phyloP scores from a whole-genome alignment of 1,140 invertebrate genomes.

The Heterodera schachtii region DNA sequence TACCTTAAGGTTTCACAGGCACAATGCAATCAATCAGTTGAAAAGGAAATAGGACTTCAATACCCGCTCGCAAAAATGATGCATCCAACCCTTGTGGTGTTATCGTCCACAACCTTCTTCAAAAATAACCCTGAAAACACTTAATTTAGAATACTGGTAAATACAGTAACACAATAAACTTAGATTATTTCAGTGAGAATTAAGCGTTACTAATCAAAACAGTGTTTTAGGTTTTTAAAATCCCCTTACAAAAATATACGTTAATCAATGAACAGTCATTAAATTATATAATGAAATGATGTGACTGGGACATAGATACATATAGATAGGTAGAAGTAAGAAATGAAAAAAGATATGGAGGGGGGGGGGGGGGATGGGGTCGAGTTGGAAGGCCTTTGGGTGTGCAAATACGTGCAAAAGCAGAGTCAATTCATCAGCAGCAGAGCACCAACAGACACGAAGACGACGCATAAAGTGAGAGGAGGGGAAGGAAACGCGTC shows the following conservation, averaged over 20 bases:
- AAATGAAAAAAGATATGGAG: background rate
- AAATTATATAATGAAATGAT: background rate
- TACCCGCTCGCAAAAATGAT: constrained; percentile 2
- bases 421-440: background rate
- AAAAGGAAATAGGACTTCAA: background rate
- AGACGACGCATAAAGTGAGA: background rate
- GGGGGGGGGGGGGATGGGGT: no score
- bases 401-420: background rate
- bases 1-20: constrained; percentile 12
- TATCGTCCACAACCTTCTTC: background rate
- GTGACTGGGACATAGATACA: background rate
- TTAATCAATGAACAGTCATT: no score
- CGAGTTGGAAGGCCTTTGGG: no score
- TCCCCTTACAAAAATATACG: no score
- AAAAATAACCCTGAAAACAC: background rate
- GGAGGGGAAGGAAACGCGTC: background rate
- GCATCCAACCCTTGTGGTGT: constrained; percentile 21
- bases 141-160: background rate
- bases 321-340: background rate
- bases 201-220: no score
- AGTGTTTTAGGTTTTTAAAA: no score
- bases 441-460: background rate
- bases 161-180: no score
- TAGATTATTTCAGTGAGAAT: no score
- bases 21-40: constrained; percentile 18